A percentile compares a stretch with the other conserved stretches of the same genome.
Evolutionary conservation across 2,113 vertebrate genomes (phyloP).

Genomic region (Cinclus mexicanus): DNA sequence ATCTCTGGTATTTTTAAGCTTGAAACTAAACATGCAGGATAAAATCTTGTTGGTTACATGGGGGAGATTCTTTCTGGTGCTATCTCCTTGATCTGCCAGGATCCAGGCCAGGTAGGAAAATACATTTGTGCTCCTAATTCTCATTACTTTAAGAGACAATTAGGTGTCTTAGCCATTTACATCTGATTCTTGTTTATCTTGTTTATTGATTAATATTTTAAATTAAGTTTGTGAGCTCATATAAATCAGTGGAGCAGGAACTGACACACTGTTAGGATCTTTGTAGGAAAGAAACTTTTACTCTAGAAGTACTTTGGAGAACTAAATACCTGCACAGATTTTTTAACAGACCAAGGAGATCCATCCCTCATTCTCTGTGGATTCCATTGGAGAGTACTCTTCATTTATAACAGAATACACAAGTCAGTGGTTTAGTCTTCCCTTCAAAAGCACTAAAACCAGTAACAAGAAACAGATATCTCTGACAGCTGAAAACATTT

Average conservation of each 20-base stretch:
- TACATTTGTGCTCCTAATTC: neutral
- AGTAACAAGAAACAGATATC: conserved; percentile 85
- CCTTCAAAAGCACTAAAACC: conserved; percentile 64
- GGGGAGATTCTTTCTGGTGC: neutral
- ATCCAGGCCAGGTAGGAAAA: neutral
- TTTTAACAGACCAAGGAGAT: neutral
- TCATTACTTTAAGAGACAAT: neutral
- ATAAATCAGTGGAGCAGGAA: neutral
- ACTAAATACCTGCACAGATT: neutral
- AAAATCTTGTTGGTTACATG: neutral
- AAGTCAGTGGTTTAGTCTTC: conserved; percentile 49
- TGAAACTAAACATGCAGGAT: neutral
- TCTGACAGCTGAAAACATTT: conserved; percentile 72
- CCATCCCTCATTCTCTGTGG: neutral
- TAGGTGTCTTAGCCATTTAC: neutral
- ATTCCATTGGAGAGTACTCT: conserved; percentile 39
- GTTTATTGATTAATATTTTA: neutral
- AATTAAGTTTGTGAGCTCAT: neutral
- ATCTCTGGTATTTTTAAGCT: neutral
- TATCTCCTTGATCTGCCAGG: neutral
- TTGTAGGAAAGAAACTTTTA: neutral
- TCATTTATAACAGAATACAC: conserved; percentile 56
- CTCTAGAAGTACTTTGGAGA: neutral
- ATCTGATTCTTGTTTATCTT: neutral
- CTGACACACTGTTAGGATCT: neutral